Evolutionary conservation across 2,797 vertebrate genomes (phyloP), one percentile per base, ranked within the genome.

Genomic region (Lepilemur ruficaudatus): DNA sequence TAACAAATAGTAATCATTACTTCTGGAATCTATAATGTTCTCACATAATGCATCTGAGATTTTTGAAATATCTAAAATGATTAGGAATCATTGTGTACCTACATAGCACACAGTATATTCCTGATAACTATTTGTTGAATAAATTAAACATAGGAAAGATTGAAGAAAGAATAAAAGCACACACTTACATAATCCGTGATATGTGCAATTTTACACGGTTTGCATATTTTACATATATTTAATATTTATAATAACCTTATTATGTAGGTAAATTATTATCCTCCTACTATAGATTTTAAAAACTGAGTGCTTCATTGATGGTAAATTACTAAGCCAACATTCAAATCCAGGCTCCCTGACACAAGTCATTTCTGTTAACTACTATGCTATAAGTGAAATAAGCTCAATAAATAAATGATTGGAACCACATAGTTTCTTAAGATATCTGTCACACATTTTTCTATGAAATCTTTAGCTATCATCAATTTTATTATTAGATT

Each of bases 1-100:
- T 72, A n/a, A 82, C 6, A 89, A 86, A 67, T 35, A 63, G 22
- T 35, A 70, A 22, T 80, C 38, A 81, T 63, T 93, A 73, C 14
- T 93, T 97, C 30, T 80, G 38, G 76, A 76, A 81, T 88, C 32
- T 79, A 76, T 83, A 95, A 28, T 38, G 10, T 86, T 81, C 22
- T 95, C 11, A 90, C 84, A 65, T 67, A 52, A 65, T 59, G 1
- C 48, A 14, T 61, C 75, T 22, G 4, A 30, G 8, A 12, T 69
- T 92, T 67, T 89, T 89, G 9, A 93, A 92, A 69, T 91, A 78
- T 14, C 28, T 67, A 22, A 84, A 80, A 57, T 72, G 32, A 90
- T 69, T 89, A 63, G 35, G 30, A 91, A 83, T 59, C 32, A 43
- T 1, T 55, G 25, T 43, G 2, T 38, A 32, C 13, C 18, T 57